These are phyloP conservation scores for Tenthredo livida DNA, from an alignment of 2,888 invertebrate species.

Conservation along the genomic window DNA sequence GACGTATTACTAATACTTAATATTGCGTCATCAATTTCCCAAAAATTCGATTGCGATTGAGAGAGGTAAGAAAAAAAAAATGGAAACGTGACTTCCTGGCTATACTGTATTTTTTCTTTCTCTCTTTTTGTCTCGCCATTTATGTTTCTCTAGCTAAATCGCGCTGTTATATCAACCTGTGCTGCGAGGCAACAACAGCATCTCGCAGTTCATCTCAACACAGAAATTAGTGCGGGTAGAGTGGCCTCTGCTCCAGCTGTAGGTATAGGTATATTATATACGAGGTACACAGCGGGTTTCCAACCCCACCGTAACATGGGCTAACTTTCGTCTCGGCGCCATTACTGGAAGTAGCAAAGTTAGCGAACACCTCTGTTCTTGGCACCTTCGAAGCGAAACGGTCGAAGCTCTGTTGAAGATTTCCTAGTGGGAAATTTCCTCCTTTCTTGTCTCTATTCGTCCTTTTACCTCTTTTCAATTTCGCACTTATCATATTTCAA, in stretches of 20 bases:
- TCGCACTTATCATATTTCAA: background rate
- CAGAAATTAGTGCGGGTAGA: slow-evolving; percentile 17
- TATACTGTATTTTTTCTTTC: no score
- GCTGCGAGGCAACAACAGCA: background rate
- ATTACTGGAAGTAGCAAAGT: slow-evolving; percentile 51
- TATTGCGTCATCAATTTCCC: background rate
- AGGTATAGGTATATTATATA: background rate
- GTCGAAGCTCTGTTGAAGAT: slow-evolving; percentile 43
- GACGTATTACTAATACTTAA: background rate
- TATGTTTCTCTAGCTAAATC: background rate
- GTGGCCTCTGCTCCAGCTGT: background rate
- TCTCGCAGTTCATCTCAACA: slow-evolving; percentile 33
- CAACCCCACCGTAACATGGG: slow-evolving; percentile 20
- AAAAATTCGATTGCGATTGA: background rate
- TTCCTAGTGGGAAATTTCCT: slow-evolving; percentile 6
- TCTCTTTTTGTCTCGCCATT: background rate
- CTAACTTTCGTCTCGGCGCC: slow-evolving; percentile 45
- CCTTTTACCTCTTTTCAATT: background rate
- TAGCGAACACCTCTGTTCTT: slow-evolving; percentile 47
- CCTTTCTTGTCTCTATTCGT: background rate
- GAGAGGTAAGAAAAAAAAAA: background rate
- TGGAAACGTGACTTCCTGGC: no score
- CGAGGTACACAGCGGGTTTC: background rate
- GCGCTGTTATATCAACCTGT: background rate
- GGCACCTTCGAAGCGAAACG: slow-evolving; percentile 29